These are phyloP conservation scores for Psettodes erumei DNA, from an alignment of 2,113 vertebrate genomes.

Conservation along the genomic window DNA sequence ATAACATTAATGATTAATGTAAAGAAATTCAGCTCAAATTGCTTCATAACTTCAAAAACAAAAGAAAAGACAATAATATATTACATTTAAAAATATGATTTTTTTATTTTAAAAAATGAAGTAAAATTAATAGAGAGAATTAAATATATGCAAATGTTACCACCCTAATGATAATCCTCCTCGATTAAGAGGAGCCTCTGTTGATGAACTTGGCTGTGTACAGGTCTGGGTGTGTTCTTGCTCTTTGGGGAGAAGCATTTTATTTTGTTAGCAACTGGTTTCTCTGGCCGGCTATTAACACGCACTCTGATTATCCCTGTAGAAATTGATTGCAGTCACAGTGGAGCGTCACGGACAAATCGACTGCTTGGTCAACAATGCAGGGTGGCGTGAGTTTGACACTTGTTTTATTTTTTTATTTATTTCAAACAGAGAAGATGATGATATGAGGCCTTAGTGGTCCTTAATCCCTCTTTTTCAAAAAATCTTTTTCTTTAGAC, in stretches of 20 bases:
- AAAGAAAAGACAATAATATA: neutral
- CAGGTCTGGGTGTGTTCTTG: neutral
- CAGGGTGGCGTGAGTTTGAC: conserved; percentile 84
- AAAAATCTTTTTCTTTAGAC: conserved; percentile 74
- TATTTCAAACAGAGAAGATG: neutral
- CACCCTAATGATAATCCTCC: too few relatives aligned
- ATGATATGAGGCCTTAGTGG: neutral
- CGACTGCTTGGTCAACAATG: conserved; percentile 90
- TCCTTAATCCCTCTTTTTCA: neutral
- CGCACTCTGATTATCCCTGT: conserved; percentile 5
- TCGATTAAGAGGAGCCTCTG: too few relatives aligned
- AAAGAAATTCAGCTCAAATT: neutral
- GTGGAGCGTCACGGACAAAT: conserved; percentile 77
- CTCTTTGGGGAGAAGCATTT: too few relatives aligned
- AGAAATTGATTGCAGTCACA: conserved; percentile 81
- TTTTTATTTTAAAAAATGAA: neutral
- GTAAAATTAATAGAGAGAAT: too few relatives aligned
- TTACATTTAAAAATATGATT: neutral
- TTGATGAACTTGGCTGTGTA: neutral
- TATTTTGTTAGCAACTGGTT: neutral
- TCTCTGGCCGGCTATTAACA: neutral
- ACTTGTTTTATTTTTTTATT: neutral
- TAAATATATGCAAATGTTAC: too few relatives aligned
- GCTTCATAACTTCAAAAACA: neutral
- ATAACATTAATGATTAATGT: too few relatives aligned